Conservation (phyloP, 2,888 invertebrate species). For the Serripes groenlandicus region DNA sequence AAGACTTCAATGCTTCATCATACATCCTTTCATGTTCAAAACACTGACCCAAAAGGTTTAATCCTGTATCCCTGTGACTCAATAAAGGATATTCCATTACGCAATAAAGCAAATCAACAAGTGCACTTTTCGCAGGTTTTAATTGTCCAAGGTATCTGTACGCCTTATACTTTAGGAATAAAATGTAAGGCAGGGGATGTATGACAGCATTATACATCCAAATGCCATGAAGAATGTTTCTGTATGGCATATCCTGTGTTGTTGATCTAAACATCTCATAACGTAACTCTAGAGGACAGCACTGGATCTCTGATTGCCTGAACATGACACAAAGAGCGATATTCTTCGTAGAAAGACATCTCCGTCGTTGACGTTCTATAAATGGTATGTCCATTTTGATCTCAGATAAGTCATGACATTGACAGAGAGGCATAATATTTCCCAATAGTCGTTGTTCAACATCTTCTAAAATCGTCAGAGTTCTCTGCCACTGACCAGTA, state of each 20-base stretch:
- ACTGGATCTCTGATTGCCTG: too few relatives aligned
- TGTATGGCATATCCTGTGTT: too few relatives aligned
- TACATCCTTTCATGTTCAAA: not conserved
- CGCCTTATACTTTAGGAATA: not conserved
- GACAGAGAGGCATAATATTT: not conserved
- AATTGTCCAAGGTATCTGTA: not conserved
- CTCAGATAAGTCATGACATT: too few relatives aligned
- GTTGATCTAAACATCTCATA: too few relatives aligned
- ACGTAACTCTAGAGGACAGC: too few relatives aligned
- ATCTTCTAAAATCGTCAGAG: not conserved
- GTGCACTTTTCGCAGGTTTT: not conserved
- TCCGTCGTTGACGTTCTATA: too few relatives aligned
- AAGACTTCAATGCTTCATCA: not conserved
- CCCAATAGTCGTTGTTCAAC: not conserved
- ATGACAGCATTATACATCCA: not conserved
- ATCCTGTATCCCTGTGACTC: not conserved
- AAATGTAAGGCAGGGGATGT: not conserved
- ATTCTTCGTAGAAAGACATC: too few relatives aligned
- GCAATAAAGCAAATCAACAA: not conserved
- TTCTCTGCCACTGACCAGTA: not conserved
- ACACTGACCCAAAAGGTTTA: not conserved
- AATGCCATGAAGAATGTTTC: not conserved
- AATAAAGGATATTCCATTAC: not conserved
- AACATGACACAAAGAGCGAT: too few relatives aligned
- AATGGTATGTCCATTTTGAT: too few relatives aligned